Evolutionary conservation across 2,797 vertebrate genomes (phyloP).

Genomic region (Cephalopachus bancanus): DNA sequence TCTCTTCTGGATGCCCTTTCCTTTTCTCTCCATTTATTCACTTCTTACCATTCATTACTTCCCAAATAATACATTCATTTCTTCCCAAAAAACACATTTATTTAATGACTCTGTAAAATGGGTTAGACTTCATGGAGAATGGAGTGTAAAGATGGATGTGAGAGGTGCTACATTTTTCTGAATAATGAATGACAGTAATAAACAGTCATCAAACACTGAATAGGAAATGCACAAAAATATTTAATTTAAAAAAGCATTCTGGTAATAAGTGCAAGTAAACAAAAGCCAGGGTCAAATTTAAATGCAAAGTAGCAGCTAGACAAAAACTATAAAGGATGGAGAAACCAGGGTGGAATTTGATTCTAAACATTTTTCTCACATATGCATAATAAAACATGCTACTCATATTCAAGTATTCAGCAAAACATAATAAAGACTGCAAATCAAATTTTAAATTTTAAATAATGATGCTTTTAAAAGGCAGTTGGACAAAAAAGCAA

Average conservation of each 20-base stretch:
- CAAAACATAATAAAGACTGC: slow-evolving; percentile 62
- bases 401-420: slow-evolving; percentile 63
- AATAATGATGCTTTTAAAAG: slow-evolving; percentile 61
- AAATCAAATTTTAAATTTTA: slow-evolving; percentile 71
- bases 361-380: slow-evolving; percentile 69
- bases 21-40: slow-evolving; percentile 57
- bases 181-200: slow-evolving; percentile 69
- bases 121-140: slow-evolving; percentile 54
- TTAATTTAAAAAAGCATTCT: slow-evolving; percentile 72
- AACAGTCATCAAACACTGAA: slow-evolving; percentile 67
- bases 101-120: slow-evolving; percentile 56
- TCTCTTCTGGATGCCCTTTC: slow-evolving; percentile 13
- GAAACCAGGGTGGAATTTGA: slow-evolving; percentile 37
- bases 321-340: slow-evolving; percentile 24
- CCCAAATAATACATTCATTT: no score
- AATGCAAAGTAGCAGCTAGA: slow-evolving; percentile 70
- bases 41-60: not conserved
- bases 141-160: slow-evolving; percentile 24
- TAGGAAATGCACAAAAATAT: slow-evolving; percentile 62
- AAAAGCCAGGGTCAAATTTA: slow-evolving; percentile 73
- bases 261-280: slow-evolving; percentile 68
- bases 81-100: slow-evolving; percentile 21
- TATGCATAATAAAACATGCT: slow-evolving; percentile 61
- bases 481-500: slow-evolving; percentile 12
- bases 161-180: slow-evolving; percentile 63